A percentile compares a stretch with the other conserved stretches of the same genome.
phyloP scores from a whole-genome alignment of 2,888 invertebrate species.

The Oeneis ivallda region DNA sequence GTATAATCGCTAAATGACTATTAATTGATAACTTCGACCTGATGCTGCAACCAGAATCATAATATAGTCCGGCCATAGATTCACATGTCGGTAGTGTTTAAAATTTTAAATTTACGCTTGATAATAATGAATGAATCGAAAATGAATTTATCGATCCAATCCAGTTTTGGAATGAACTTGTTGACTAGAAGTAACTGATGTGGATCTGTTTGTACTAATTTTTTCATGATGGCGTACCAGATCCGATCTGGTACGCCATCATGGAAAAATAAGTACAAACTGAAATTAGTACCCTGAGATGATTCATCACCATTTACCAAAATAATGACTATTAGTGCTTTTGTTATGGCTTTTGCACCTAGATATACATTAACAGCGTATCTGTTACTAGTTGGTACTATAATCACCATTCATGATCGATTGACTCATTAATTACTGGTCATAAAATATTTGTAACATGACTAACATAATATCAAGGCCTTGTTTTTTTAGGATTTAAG shows the following conservation, averaged over 20 bases:
- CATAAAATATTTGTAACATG: slow-evolving; percentile 28
- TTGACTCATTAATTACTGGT: slow-evolving; percentile 26
- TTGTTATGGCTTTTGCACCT: neutral
- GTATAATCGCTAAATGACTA: too few species aligned
- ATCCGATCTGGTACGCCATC: too few species aligned
- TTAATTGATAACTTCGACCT: too few species aligned
- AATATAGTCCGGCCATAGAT: too few species aligned
- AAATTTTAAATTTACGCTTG: too few species aligned
- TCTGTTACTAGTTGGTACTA: slow-evolving; percentile 9
- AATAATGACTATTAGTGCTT: slow-evolving; percentile 1
- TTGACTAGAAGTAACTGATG: too few species aligned
- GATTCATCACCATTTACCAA: slow-evolving; percentile 8
- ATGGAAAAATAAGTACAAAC: neutral
- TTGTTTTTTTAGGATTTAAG: slow-evolving; percentile 23
- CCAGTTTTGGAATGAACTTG: too few species aligned
- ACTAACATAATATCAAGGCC: slow-evolving; percentile 24
- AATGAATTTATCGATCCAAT: too few species aligned
- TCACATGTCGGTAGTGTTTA: too few species aligned
- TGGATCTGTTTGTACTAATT: neutral
- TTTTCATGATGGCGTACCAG: neutral
- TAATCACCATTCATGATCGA: slow-evolving; percentile 14
- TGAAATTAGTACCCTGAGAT: neutral
- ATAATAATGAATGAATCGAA: too few species aligned
- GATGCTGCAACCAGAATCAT: too few species aligned
- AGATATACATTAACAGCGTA: neutral